Conservation (phyloP, 2,113 vertebrate genomes). For the Leptobrachium ailaonicum region DNA sequence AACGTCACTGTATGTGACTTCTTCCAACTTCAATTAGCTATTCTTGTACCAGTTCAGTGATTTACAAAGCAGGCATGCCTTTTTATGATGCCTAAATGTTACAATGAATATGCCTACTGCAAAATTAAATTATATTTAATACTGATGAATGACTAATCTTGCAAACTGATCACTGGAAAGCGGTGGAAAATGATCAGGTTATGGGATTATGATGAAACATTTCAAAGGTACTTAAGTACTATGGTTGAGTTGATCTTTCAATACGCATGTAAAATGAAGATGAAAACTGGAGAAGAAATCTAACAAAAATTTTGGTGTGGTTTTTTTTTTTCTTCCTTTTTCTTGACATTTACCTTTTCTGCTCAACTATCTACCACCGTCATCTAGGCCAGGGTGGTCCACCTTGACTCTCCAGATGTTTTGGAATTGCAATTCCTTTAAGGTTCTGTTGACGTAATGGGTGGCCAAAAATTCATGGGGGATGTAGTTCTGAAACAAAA, state of each 20-base stretch:
- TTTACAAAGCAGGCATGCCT: constrained; percentile 22
- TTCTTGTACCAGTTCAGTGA: constrained; percentile 29
- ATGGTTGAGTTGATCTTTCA: constrained; percentile 8
- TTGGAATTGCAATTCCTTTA: no score
- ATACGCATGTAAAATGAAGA: background rate
- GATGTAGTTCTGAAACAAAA: no score
- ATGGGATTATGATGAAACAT: constrained; percentile 35
- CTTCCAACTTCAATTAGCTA: constrained; percentile 29
- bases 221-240: constrained; percentile 25
- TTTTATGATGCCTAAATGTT: constrained; percentile 21
- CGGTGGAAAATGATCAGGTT: constrained; percentile 11
- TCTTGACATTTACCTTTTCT: background rate
- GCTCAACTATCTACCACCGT: background rate
- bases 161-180: constrained; percentile 2
- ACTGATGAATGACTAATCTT: constrained; percentile 31
- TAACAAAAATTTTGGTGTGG: background rate
- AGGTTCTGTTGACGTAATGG: no score
- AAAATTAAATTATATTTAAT: constrained; percentile 37
- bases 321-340: no score
- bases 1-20: background rate
- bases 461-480: no score
- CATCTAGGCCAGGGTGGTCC: no score
- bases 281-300: constrained; percentile 14
- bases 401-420: no score
- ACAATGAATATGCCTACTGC: constrained; percentile 21